Conservation (phyloP, 92 coral and sea anemone species). For the Scolanthus callimorphus region DNA sequence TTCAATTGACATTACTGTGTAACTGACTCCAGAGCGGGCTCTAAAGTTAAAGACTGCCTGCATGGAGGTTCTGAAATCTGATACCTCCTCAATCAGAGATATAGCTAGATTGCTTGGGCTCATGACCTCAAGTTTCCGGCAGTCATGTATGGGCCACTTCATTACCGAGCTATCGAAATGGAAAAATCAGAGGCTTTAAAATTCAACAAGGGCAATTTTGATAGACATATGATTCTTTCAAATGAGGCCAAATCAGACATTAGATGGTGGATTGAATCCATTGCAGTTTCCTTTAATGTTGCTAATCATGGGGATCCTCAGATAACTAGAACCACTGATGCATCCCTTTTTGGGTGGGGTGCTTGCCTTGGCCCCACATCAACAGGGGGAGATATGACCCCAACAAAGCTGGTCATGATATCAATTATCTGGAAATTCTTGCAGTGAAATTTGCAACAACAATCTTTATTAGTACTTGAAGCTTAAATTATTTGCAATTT, state of each 20-base stretch:
- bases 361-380: constrained; percentile 3
- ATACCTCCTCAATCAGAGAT: constrained; percentile 21
- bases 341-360: constrained; percentile 35
- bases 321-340: constrained; percentile 36
- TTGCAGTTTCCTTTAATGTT: constrained; percentile 30
- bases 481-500: too few relatives aligned
- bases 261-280: constrained; percentile 27
- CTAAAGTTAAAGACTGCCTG: constrained; percentile 35
- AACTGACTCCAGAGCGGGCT: constrained; percentile 33
- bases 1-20: constrained; percentile 20
- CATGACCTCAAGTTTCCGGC: constrained; percentile 40
- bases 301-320: constrained; percentile 37
- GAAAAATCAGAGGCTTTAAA: constrained; percentile 53
- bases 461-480: too few relatives aligned
- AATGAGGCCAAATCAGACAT: constrained; percentile 22
- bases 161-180: constrained; percentile 35
- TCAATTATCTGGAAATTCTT: constrained; percentile 45
- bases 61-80: background rate
- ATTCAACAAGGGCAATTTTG: constrained; percentile 45
- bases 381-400: constrained; percentile 50
- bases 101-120: constrained; percentile 34
- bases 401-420: constrained; percentile 41
- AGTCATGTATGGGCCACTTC: constrained; percentile 48
- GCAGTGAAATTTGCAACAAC: constrained; percentile 16
- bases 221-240: constrained; percentile 31